These are phyloP conservation scores for Opisthograptis luteolata DNA, from an alignment of 2,888 invertebrate genomes.

Conservation along the genomic window DNA sequence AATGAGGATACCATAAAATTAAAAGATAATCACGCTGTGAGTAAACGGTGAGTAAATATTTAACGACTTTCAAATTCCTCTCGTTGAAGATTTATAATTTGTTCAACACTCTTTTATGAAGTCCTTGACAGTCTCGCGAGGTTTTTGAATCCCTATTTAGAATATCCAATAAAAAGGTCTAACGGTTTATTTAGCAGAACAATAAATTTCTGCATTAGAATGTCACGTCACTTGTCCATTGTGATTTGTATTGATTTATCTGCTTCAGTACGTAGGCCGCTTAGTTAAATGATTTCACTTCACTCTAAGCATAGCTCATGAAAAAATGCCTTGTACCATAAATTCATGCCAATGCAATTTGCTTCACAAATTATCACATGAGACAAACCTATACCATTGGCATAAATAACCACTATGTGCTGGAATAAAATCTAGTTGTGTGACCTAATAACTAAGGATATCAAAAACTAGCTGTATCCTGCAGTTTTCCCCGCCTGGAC, in stretches of 20 bases:
- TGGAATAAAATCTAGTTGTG: too few species aligned
- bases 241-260: constrained; percentile 22
- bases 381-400: too few species aligned
- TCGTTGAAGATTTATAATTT: not conserved
- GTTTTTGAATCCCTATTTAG: not conserved
- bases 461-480: too few species aligned
- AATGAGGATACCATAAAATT: constrained; percentile 91
- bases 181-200: constrained; percentile 21
- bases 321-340: too few species aligned
- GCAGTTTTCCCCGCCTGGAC: too few species aligned
- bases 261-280: not conserved
- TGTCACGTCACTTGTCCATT: constrained; percentile 23
- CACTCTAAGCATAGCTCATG: too few species aligned
- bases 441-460: too few species aligned
- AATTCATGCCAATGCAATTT: too few species aligned
- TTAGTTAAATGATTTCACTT: not conserved
- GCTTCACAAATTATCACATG: too few species aligned
- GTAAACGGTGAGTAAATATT: constrained; percentile 89
- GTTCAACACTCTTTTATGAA: not conserved
- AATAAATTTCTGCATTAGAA: constrained; percentile 25
- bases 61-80: constrained; percentile 10
- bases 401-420: too few species aligned
- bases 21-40: constrained; percentile 94
- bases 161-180: constrained; percentile 2
- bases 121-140: not conserved